Base-by-base conservation (phyloP, 2,888 invertebrate species). In the Dryocosmus kuriphilus region DNA sequence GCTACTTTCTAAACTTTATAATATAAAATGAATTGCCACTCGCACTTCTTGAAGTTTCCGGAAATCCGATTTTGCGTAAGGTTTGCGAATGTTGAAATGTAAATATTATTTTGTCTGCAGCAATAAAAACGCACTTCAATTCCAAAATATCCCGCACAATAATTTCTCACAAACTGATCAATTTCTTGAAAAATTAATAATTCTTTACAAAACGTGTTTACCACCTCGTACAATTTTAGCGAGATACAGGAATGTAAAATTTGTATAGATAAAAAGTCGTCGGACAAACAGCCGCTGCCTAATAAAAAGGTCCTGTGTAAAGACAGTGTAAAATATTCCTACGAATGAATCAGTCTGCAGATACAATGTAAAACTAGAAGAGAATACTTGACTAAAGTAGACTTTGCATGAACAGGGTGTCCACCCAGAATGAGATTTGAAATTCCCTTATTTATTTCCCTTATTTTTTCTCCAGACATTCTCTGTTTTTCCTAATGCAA, bases 371-470 rank as follows among this genome's bases (percentile, higher is more conserved):
- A 71, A 71, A 71, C 71, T 67, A 41, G n/a, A 51, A 30, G 51
- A 71, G 27, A 71, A 71, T 71, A 71, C 71, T 71, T 46, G 71
- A 71, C 71, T 71, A 71, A 71, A 46, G 51, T 51, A 71, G 51
- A 51, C 51, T 30, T 51, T 71, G 71, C 71, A 71, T 11, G n/a
- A 65, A 22, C 38, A 32, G n/a, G 41, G 51, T n/a, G 51, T 51
- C 51, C 51, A 51, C 9, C 8, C 8, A 51, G 51, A 51, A 51
- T 51, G 8, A 51, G 7, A 46, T n/a, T 51, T n/a, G 51, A 51
- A 51, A 51, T 2, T n/a, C 8, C n/a, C 51, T 46, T 46, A n/a
- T n/a, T n/a, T n/a, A n/a, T n/a, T n/a, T n/a, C n/a, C n/a, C n/a
- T n/a, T n/a, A n/a, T n/a, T n/a, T n/a, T n/a, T n/a, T n/a, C n/a